These are phyloP conservation scores for Phorcus lineatus DNA, from an alignment of 2,888 invertebrate genomes.

Conservation along the genomic window DNA sequence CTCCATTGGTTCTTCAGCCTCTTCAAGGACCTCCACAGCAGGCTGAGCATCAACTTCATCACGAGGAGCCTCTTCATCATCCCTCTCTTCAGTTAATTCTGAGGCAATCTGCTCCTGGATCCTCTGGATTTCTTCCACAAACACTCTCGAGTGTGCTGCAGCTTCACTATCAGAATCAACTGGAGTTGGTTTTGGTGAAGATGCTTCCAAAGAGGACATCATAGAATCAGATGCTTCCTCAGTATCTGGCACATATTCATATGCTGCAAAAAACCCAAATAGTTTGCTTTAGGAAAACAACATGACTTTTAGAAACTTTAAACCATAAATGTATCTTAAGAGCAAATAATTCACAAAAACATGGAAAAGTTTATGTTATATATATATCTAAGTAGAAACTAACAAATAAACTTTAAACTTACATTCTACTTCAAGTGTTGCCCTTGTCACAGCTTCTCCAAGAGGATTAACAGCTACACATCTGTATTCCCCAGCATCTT, in stretches of 20 bases:
- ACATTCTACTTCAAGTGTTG: conserved; percentile 72
- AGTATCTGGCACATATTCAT: conserved; percentile 92
- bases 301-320: too few relatives aligned
- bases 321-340: too few relatives aligned
- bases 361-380: not conserved
- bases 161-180: conserved; percentile 64
- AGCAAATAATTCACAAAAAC: too few relatives aligned
- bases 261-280: conserved; percentile 80
- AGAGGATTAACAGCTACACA: conserved; percentile 95
- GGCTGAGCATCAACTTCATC: conserved; percentile 30
- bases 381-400: not conserved
- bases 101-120: conserved; percentile 45
- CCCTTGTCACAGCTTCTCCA: conserved; percentile 92
- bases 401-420: conserved; percentile 37
- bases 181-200: conserved; percentile 61
- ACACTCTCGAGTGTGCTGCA: conserved; percentile 53
- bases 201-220: conserved; percentile 66
- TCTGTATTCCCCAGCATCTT: conserved; percentile 96
- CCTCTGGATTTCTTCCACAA: conserved; percentile 62
- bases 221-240: conserved; percentile 82
- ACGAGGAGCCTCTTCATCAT: conserved; percentile 38
- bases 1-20: conserved; percentile 36
- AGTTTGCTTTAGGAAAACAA: not conserved
- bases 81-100: conserved; percentile 39
- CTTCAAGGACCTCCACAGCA: conserved; percentile 37